Evolutionary conservation across 2,888 invertebrate genomes (phyloP), one percentile per base, ranked within the genome.

Genomic region (Parnassius orleans): DNA sequence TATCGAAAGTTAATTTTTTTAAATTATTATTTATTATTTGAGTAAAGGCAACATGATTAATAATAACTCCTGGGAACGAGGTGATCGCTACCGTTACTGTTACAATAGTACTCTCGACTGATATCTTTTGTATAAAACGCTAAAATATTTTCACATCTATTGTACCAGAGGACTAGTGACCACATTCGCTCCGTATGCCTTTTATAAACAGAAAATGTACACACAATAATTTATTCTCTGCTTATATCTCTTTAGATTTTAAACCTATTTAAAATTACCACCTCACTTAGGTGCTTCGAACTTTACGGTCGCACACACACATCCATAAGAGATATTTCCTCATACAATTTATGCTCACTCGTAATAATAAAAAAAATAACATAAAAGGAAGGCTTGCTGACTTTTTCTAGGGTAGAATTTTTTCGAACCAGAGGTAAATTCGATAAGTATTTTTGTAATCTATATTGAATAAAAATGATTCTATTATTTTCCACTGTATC

Each of bases 221-320:
- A 84, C 90, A 85, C 90, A 89, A 90, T 90, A 86, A 90, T 87
- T 89, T 86, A 89, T 72, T 78, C 87, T 90, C 89, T 83, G 72
- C 84, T 85, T 88, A 86, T 72, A 77, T 75, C 70, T 80, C 77
- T 84, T 84, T 83, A 83, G 75, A 83, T 81, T 83, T 86, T 86
- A 88, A 46, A 82, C 81, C 86, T 89, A 88, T 76, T 72, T 84
- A 80, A 80, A 84, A 83, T 84, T 87, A 90, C 81, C 77, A 76
- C 77, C 85, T 89, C 85, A 78, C 75, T 76, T 84, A 86, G 86
- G 84, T 88, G 84, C 84, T 83, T 88, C 86, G 72, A 79, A 83
- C 80, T 71, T 70, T 86, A 87, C 78, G 75, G 72, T 73, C 47
- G 11, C 87, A 83, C 87, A 86, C 84, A 24, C 24, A 77, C 76